Conservation (phyloP, 30 jellyfish, hydroid and myxozoan species). For the Cassiopea xamachana region DNA sequence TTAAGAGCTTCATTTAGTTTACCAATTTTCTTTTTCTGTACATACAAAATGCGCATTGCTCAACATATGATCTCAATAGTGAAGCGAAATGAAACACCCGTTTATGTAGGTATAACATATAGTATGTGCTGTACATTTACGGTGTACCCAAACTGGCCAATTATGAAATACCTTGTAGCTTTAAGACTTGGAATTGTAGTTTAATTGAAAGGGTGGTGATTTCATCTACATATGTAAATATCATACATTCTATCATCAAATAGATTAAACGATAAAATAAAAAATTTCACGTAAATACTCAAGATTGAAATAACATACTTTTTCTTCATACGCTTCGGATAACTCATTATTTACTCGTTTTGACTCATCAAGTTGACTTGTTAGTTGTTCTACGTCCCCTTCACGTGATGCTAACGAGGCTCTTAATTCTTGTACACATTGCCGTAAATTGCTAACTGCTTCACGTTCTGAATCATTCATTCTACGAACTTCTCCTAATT, state of each 20-base stretch:
- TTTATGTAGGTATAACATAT: no score
- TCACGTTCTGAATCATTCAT: constrained; percentile 76
- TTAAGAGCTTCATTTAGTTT: constrained; percentile 82
- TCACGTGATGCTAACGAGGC: constrained; percentile 66
- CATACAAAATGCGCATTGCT: neutral
- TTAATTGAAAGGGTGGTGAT: no score
- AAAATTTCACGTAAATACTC: neutral
- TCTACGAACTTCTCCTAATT: constrained; percentile 78
- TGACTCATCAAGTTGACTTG: constrained; percentile 79
- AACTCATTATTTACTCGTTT: constrained; percentile 59
- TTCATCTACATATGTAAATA: no score
- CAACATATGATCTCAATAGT: no score
- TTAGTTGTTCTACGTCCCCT: constrained; percentile 39
- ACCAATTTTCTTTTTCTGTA: constrained; percentile 81
- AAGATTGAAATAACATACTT: constrained; percentile 46
- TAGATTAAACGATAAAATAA: no score
- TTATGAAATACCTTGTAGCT: no score
- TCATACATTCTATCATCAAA: no score
- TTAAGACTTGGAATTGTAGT: no score
- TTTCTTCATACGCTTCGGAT: constrained; percentile 67
- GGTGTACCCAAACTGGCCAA: no score
- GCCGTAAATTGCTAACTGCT: constrained; percentile 78
- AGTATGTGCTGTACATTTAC: no score
- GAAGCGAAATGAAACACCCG: no score
- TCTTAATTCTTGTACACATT: constrained; percentile 77